phyloP scores from a whole-genome alignment of 2,113 vertebrate species.

The Gymnocephalus cernua region DNA sequence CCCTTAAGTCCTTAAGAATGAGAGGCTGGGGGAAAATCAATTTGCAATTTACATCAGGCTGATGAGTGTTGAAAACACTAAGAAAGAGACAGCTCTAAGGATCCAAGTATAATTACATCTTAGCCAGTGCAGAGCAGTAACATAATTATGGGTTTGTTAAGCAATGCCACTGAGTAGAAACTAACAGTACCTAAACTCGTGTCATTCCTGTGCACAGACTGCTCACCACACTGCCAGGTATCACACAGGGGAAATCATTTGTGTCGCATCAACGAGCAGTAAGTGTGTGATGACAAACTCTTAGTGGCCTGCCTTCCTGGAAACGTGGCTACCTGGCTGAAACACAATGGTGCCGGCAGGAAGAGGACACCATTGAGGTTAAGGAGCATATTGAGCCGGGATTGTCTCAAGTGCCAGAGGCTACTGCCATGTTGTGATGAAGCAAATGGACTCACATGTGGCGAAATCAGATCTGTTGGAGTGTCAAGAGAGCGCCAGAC shows the following conservation, averaged over 20 bases:
- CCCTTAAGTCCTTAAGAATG: slow-evolving; percentile 85
- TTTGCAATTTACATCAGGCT: slow-evolving; percentile 85
- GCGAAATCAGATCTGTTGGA: slow-evolving; percentile 53
- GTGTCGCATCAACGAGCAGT: slow-evolving; percentile 62
- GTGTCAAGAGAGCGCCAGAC: slow-evolving; percentile 28
- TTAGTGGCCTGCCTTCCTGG: slow-evolving; percentile 53
- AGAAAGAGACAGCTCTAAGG: slow-evolving; percentile 71
- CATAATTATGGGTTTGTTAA: slow-evolving; percentile 68
- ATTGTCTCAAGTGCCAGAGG: slow-evolving; percentile 56
- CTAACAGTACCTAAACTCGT: slow-evolving; percentile 45
- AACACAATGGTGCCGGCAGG: slow-evolving; percentile 48
- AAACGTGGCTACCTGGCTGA: slow-evolving; percentile 51
- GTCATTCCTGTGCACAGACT: slow-evolving; percentile 38
- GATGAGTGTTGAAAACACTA: slow-evolving; percentile 79
- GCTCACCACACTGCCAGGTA: slow-evolving; percentile 62
- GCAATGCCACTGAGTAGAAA: slow-evolving; percentile 65
- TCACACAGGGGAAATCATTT: slow-evolving; percentile 73
- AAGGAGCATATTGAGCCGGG: slow-evolving; percentile 42
- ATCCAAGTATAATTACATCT: slow-evolving; percentile 77
- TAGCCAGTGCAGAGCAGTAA: slow-evolving; percentile 53
- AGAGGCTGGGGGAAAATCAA: slow-evolving; percentile 81
- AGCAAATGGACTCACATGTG: slow-evolving; percentile 18
- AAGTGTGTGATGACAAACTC: slow-evolving; percentile 65
- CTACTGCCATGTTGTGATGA: slow-evolving; percentile 45
- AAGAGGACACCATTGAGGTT: slow-evolving; percentile 53